These are phyloP conservation scores for Dallia pectoralis DNA, from an alignment of 2,797 vertebrate species.

Conservation along the genomic window DNA sequence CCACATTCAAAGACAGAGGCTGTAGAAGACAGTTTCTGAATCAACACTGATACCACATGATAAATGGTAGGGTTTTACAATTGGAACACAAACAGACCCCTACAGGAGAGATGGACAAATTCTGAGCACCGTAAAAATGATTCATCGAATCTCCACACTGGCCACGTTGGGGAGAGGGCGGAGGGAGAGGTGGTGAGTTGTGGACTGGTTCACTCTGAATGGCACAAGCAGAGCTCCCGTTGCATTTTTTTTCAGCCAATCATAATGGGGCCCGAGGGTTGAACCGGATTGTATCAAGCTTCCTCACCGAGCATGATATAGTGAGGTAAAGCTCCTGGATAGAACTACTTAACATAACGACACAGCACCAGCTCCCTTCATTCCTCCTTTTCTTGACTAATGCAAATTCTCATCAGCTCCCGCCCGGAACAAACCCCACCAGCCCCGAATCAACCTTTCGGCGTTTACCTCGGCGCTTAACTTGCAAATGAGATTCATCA, in stretches of 20 bases:
- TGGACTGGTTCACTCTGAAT: constrained; percentile 50
- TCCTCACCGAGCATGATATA: constrained; percentile 52
- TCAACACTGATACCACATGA: constrained; percentile 75
- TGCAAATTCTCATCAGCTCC: constrained; percentile 59
- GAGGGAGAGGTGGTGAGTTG: constrained; percentile 43
- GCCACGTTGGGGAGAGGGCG: constrained; percentile 65
- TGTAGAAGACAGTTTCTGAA: constrained; percentile 69
- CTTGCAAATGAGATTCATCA: constrained; percentile 73
- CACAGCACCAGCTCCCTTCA: constrained; percentile 31
- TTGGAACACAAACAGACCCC: constrained; percentile 66
- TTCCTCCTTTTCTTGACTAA: constrained; percentile 40
- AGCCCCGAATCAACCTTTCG: constrained; percentile 53
- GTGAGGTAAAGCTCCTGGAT: constrained; percentile 40
- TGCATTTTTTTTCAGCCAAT: constrained; percentile 63
- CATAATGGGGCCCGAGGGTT: constrained; percentile 51
- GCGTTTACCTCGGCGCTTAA: constrained; percentile 61
- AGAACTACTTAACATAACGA: constrained; percentile 57
- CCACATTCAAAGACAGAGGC: constrained; percentile 75
- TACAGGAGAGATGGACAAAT: constrained; percentile 62
- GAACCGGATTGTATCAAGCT: constrained; percentile 65
- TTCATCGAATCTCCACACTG: constrained; percentile 75
- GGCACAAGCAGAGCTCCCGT: constrained; percentile 46
- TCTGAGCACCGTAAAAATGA: constrained; percentile 70
- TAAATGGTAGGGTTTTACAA: constrained; percentile 64
- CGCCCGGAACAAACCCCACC: constrained; percentile 51